Conservation (phyloP, 2,888 invertebrate species). For the Zele albiditarsus region DNA sequence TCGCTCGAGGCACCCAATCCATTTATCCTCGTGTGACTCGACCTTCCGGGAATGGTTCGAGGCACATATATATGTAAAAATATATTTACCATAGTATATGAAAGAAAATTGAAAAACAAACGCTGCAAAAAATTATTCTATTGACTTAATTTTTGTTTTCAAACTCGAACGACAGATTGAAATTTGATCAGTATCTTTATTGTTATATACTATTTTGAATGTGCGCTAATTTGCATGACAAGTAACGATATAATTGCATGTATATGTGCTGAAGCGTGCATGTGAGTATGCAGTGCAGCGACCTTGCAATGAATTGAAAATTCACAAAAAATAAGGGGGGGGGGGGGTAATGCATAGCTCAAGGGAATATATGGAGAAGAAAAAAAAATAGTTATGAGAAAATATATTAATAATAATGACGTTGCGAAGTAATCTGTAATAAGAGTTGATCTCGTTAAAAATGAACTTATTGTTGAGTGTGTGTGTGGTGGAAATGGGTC, state of each 20-base stretch:
- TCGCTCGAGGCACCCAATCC: neutral
- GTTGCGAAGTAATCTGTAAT: constrained; percentile 9
- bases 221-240: constrained; percentile 3
- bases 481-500: neutral
- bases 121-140: neutral
- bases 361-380: neutral
- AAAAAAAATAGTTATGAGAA: neutral
- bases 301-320: neutral
- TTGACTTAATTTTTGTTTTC: neutral
- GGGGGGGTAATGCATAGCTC: neutral
- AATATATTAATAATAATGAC: constrained; percentile 2
- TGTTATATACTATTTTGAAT: neutral
- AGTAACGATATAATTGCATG: neutral
- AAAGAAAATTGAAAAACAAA: neutral
- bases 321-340: neutral
- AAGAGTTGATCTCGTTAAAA: constrained; percentile 29
- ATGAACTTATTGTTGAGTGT: constrained; percentile 15
- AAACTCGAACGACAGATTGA: neutral
- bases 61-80: neutral
- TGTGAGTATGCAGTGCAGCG: neutral
- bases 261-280: neutral
- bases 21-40: constrained; percentile 1
- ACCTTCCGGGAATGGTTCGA: neutral
- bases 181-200: neutral
- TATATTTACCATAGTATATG: neutral